These are phyloP conservation scores for Pecten maximus DNA, from an alignment of 2,888 invertebrate genomes.

Conservation along the genomic window DNA sequence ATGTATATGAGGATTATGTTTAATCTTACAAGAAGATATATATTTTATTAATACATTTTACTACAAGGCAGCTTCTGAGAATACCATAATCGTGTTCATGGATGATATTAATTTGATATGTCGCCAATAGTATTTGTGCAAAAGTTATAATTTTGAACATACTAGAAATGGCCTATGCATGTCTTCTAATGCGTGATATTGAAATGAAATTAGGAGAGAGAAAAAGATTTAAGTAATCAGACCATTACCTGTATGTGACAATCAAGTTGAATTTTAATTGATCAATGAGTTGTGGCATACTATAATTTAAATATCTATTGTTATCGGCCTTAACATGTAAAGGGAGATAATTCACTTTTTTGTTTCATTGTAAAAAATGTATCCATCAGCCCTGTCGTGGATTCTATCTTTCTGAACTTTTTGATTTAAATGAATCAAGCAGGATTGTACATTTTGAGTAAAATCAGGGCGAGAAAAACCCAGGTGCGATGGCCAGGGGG, in stretches of 20 bases:
- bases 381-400: background rate
- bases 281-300: too few relatives aligned
- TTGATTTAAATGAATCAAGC: background rate
- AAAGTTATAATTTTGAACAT: background rate
- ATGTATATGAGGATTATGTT: background rate
- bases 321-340: background rate
- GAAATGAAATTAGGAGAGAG: background rate
- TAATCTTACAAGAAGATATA: background rate
- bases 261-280: too few relatives aligned
- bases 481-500: too few relatives aligned
- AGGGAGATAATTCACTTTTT: background rate
- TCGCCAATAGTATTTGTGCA: background rate
- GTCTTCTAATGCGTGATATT: background rate
- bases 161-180: background rate
- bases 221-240: too few relatives aligned
- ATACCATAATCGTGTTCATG: background rate
- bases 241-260: too few relatives aligned
- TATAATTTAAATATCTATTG: too few relatives aligned
- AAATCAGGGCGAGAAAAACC: background rate
- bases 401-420: background rate
- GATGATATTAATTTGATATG: background rate
- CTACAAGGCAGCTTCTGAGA: background rate
- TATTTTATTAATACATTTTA: conserved; percentile 18
- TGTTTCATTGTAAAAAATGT: background rate
- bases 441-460: background rate